A percentile compares a stretch with the other conserved stretches of the same genome.
These are phyloP conservation scores for Hormaphis cornu DNA, from an alignment of 1,140 invertebrate species.

Conservation along the genomic window DNA sequence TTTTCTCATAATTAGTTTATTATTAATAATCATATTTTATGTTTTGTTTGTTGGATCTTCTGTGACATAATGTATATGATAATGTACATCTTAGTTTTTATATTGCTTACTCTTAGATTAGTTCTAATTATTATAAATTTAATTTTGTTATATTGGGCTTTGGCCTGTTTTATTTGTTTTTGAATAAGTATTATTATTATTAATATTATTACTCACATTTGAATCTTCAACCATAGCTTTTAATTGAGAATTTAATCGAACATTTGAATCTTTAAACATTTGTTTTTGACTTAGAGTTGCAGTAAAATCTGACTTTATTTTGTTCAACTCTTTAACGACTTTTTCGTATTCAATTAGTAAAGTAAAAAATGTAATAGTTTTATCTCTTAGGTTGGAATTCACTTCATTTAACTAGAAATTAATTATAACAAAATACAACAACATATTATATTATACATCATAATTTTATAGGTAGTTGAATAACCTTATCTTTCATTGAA, in stretches of 20 bases:
- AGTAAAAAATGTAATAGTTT: neutral
- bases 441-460: neutral
- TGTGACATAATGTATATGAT: no score
- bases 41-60: no score
- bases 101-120: no score
- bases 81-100: no score
- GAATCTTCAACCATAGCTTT: constrained; percentile 24
- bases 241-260: constrained; percentile 9
- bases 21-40: no score
- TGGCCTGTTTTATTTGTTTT: no score
- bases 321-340: neutral
- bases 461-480: neutral
- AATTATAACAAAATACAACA: neutral
- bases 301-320: neutral
- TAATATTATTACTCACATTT: neutral
- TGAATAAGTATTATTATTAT: no score
- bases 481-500: constrained; percentile 14
- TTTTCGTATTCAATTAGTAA: constrained; percentile 19
- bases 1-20: no score
- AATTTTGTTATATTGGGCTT: no score
- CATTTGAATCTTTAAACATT: constrained; percentile 16
- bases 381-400: constrained; percentile 5
- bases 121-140: no score
- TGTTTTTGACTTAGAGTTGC: constrained; percentile 17
- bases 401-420: constrained; percentile 11